These are phyloP conservation scores for Podarcis muralis DNA, from an alignment of 2,113 vertebrate genomes.

Conservation along the genomic window DNA sequence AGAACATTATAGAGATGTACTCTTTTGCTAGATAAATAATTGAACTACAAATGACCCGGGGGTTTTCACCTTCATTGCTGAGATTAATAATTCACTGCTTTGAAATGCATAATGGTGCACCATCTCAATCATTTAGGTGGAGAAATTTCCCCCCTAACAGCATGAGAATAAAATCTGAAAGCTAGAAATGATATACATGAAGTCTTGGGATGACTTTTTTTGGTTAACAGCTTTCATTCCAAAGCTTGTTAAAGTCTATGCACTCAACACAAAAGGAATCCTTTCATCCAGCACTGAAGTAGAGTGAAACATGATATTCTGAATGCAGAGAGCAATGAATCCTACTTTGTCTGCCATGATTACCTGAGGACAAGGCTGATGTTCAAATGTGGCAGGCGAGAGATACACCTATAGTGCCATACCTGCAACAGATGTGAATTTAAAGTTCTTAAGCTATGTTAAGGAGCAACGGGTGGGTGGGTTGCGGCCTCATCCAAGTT, in stretches of 20 bases:
- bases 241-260: background rate
- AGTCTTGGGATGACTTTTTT: accelerated
- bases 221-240: background rate
- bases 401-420: background rate
- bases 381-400: background rate
- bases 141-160: background rate
- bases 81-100: constrained; percentile 26
- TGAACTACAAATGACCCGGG: constrained; percentile 14
- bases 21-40: constrained; percentile 14
- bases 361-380: background rate
- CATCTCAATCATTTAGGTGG: constrained; percentile 27
- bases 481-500: background rate
- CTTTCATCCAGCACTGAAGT: background rate
- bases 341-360: background rate
- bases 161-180: constrained; percentile 17
- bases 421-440: background rate
- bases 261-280: background rate
- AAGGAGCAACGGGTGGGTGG: background rate
- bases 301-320: background rate
- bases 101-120: background rate
- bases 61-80: constrained; percentile 20
- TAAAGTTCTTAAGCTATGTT: background rate
- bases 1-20: constrained; percentile 14
- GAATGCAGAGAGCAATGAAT: background rate
- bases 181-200: background rate